phyloP scores from a whole-genome alignment of 30 jellyfish, hydroid and myxozoan species.

The Pseudorhiza aurosa region DNA sequence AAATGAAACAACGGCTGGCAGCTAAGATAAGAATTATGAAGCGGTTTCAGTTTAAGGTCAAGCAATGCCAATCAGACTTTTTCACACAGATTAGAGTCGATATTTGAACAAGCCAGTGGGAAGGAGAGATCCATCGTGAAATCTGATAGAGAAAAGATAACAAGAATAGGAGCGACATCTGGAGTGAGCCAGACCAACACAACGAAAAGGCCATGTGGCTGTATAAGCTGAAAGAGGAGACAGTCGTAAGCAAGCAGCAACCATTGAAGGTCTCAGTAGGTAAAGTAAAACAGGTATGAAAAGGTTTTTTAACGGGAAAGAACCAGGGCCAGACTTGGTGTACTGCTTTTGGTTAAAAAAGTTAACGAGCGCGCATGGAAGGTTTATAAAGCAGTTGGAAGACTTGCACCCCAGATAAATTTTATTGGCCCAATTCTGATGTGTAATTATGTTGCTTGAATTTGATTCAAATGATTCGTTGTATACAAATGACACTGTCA shows the following conservation, averaged over 20 bases:
- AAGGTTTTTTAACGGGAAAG: neutral
- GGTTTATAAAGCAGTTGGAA: neutral
- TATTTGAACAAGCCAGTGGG: neutral
- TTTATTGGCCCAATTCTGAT: too few species aligned
- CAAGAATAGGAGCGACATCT: constrained; percentile 16
- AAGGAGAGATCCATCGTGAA: constrained; percentile 10
- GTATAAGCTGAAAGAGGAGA: constrained; percentile 22
- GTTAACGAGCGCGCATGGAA: neutral
- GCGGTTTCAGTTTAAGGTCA: constrained; percentile 1
- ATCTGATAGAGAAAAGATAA: constrained; percentile 4
- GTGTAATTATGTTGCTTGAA: too few species aligned
- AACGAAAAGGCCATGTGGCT: constrained; percentile 11
- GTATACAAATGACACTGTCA: too few species aligned
- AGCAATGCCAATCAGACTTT: neutral
- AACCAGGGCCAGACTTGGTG: neutral
- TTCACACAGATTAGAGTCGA: constrained; percentile 31
- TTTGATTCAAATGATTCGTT: too few species aligned
- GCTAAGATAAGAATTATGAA: neutral
- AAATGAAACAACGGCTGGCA: constrained; percentile 4
- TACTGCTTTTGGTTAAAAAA: neutral
- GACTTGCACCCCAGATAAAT: neutral
- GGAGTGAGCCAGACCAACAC: constrained; percentile 27
- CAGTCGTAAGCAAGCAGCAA: constrained; percentile 5
- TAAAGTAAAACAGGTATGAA: neutral
- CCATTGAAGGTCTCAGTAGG: constrained; percentile 12